Base-by-base conservation (phyloP, 2,797 vertebrate genomes). In the Labroides dimidiatus region DNA sequence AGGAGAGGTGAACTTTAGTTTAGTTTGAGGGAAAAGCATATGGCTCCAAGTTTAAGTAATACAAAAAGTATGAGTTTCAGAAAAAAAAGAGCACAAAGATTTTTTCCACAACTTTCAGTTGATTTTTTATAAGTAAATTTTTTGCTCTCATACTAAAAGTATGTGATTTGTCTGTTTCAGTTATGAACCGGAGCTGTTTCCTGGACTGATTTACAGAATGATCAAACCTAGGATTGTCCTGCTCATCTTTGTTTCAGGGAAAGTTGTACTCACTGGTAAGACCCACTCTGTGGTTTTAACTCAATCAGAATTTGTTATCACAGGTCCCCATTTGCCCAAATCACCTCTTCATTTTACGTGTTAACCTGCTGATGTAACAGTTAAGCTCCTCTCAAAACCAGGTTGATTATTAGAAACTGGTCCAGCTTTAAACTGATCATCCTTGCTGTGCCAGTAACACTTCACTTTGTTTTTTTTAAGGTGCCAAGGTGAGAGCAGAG, bases 141-240 rank as follows among this genome's bases (percentile, higher is more conserved):
- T 13, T 41, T 27, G 16, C 30, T 1, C 30, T 4, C 20, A 6
- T 12, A 39, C 44, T 52, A 6, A 49, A 63, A 24, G 24, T 16
- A 52, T 7, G 8, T 12, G 0, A 41, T 24, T 39, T 70, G 43
- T 77, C 16, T 80, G 36, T 86, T 90, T 63, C 87, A 99, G 98
- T 90, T 99, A 99, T 0, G 98, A 99, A 85, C 98, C 98, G 0
- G 98, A 99, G 88, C 93, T 99, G 84, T 99, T 99, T 93, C 98
- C 98, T 74, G 98, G 98, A 53, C 93, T 99, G 91, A 99, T 99
- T 90, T 99, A 99, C 91, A 95, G 98, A 92, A 99, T 99, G 98
- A 99, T 99, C 93, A 99, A 99, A 88, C 98, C 98, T 80, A 96
- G 98, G 95, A 99, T 99, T 58, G 98, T 99, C 59, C 91, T 99